Conservation (phyloP, 2,113 vertebrate species). For the Spea multiplicata region DNA sequence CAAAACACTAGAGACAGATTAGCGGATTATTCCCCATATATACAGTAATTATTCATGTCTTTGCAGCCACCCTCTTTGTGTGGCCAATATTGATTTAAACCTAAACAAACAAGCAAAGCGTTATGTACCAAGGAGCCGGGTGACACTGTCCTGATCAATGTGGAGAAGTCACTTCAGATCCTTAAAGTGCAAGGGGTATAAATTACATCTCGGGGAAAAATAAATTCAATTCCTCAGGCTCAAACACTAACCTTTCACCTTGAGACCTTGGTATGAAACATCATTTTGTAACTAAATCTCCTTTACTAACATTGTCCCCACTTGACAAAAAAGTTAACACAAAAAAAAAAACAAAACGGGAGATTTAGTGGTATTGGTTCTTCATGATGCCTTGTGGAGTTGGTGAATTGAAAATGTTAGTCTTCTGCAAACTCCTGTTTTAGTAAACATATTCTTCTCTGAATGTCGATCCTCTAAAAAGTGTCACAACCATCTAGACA, state of each 20-base stretch:
- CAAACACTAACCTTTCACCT: constrained; percentile 22
- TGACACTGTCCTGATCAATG: constrained; percentile 43
- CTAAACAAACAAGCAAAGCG: constrained; percentile 39
- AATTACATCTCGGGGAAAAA: constrained; percentile 22
- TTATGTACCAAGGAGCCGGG: constrained; percentile 13
- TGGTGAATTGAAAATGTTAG: no score
- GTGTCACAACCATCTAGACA: no score
- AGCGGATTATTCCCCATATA: constrained; percentile 38
- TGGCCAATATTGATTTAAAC: constrained; percentile 38
- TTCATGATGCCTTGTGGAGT: no score
- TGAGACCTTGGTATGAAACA: constrained; percentile 33
- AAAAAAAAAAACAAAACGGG: no score
- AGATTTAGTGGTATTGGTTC: no score
- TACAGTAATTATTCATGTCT: constrained; percentile 24
- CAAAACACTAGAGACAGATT: constrained; percentile 37
- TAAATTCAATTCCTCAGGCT: constrained; percentile 6
- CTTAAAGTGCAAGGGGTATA: constrained; percentile 8
- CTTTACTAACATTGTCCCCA: background rate
- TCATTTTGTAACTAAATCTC: constrained; percentile 33
- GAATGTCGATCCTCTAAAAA: no score
- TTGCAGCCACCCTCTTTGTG: constrained; percentile 17
- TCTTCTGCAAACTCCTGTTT: no score
- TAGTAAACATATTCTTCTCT: no score
- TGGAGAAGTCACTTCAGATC: constrained; percentile 7
- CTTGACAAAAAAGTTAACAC: no score